Evolutionary conservation across 2,797 vertebrate species (phyloP).

Genomic region (Siniperca undulata): DNA sequence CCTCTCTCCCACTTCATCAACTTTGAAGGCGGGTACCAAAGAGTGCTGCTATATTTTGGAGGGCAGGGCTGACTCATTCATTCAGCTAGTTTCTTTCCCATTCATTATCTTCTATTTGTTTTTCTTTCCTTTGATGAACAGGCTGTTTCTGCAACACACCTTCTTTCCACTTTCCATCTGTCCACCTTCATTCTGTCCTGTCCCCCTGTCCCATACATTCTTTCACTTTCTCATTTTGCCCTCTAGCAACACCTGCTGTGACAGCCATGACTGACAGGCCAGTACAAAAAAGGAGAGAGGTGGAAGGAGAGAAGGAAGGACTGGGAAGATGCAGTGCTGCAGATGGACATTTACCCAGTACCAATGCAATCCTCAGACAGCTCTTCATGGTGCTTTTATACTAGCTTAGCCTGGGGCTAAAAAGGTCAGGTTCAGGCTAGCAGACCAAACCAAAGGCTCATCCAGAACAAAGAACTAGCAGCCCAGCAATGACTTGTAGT

Average conservation of each 20-base stretch:
- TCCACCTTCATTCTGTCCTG: slow-evolving; percentile 17
- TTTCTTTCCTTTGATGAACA: slow-evolving; percentile 5
- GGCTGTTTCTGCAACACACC: slow-evolving; percentile 16
- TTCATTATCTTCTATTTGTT: background rate
- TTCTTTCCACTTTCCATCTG: slow-evolving; percentile 38
- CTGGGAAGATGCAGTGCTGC: slow-evolving; percentile 8
- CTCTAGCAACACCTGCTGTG: slow-evolving; percentile 42
- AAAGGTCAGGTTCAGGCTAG: slow-evolving; percentile 11
- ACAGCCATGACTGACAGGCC: background rate
- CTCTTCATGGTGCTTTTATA: slow-evolving; percentile 27
- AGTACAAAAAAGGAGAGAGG: background rate
- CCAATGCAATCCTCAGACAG: slow-evolving; percentile 36
- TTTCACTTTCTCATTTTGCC: background rate
- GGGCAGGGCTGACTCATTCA: slow-evolving; percentile 29
- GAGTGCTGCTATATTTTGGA: background rate
- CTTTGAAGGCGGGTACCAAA: background rate
- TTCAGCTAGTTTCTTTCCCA: background rate
- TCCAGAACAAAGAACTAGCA: slow-evolving; percentile 23
- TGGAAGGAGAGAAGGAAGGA: background rate
- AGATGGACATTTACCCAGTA: slow-evolving; percentile 28
- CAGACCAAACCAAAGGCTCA: slow-evolving; percentile 17
- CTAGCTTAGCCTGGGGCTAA: background rate
- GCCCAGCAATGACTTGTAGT: background rate
- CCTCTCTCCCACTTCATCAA: background rate
- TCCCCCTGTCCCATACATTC: background rate